These are phyloP conservation scores for Drosophila kokeensis DNA, from an alignment of 2,888 invertebrate genomes.

Conservation along the genomic window DNA sequence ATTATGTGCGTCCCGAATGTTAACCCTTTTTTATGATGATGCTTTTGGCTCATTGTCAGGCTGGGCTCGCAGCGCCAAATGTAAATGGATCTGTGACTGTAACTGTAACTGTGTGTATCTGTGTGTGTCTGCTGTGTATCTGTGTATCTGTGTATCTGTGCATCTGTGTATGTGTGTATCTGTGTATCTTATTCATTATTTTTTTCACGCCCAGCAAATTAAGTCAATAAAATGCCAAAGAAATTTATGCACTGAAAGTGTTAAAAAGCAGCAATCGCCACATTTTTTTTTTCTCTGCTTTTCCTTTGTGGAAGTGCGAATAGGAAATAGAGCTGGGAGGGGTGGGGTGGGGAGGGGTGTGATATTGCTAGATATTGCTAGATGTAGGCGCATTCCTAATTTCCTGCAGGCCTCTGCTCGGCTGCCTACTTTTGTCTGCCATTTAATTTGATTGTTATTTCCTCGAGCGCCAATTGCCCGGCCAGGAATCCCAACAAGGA, in stretches of 20 bases:
- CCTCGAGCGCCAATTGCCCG: slow-evolving; percentile 62
- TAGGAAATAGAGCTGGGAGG: background rate
- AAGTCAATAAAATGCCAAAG: slow-evolving; percentile 70
- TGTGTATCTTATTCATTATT: slow-evolving; percentile 57
- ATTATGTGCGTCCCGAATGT: slow-evolving; percentile 49
- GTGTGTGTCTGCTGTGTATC: slow-evolving; percentile 2
- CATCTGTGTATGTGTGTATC: background rate
- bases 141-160: slow-evolving; percentile 15
- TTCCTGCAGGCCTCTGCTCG: slow-evolving; percentile 55
- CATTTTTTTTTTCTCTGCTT: background rate
- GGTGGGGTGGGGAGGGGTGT: background rate
- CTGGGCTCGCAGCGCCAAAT: background rate
- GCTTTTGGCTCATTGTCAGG: slow-evolving; percentile 21
- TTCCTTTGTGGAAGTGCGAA: background rate
- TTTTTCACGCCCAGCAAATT: slow-evolving; percentile 74
- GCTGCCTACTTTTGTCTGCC: slow-evolving; percentile 46
- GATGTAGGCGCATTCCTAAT: slow-evolving; percentile 66
- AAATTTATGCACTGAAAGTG: slow-evolving; percentile 70
- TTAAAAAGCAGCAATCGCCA: slow-evolving; percentile 58
- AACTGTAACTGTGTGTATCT: slow-evolving; percentile 2
- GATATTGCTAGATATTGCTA: background rate
- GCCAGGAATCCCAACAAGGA: slow-evolving; percentile 26
- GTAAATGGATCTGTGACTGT: slow-evolving; percentile 5
- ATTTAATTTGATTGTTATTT: slow-evolving; percentile 78
- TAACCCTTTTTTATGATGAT: slow-evolving; percentile 52